Conservation (phyloP, 2,113 vertebrate species). For the Hippocampus mohnikei region DNA sequence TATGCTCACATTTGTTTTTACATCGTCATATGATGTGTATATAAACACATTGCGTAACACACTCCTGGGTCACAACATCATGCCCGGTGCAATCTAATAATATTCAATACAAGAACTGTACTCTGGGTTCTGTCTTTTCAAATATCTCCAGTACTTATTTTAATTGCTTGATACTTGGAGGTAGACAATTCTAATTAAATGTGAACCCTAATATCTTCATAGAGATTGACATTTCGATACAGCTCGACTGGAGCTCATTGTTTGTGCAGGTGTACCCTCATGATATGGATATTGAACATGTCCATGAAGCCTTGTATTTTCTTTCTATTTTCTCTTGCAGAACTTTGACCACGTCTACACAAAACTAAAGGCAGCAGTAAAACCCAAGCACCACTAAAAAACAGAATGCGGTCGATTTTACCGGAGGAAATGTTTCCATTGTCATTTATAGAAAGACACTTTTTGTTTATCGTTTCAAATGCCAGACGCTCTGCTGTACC, state of each 20-base stretch:
- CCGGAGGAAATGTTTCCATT: not conserved
- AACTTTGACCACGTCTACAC: constrained; percentile 63
- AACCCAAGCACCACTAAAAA: constrained; percentile 66
- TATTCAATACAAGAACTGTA: not conserved
- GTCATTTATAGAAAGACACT: not conserved
- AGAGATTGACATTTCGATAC: not conserved
- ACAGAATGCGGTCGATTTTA: not conserved
- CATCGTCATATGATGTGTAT: not conserved
- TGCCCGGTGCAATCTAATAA: not conserved
- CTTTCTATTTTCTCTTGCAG: constrained; percentile 49
- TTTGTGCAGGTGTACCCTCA: not conserved
- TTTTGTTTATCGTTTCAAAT: not conserved
- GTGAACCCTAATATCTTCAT: not conserved
- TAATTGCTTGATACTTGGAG: not conserved
- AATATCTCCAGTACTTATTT: not conserved
- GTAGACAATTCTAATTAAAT: not conserved
- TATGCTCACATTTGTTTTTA: constrained; percentile 23
- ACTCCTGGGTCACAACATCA: not conserved
- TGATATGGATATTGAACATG: not conserved
- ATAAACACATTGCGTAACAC: not conserved
- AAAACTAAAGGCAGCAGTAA: constrained; percentile 63
- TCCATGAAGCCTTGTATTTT: not conserved
- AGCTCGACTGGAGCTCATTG: not conserved
- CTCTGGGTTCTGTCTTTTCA: not conserved
- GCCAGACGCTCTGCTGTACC: not conserved